A percentile compares a stretch with the other conserved stretches of the same genome.
Conservation (phyloP, 23 tunicate species). For the Corella eumyota region DNA sequence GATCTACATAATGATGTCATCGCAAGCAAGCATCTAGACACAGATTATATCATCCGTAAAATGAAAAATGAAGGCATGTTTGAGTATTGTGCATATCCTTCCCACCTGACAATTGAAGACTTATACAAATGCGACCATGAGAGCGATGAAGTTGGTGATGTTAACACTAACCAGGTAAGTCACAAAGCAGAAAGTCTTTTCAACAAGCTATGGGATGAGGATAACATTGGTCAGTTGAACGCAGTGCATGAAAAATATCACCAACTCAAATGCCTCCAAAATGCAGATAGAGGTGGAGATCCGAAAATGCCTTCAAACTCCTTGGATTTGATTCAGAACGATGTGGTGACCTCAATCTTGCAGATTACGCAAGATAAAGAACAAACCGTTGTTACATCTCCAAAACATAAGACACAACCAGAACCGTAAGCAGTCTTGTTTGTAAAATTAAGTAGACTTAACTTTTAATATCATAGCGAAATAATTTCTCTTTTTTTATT, state of each 20-base stretch:
- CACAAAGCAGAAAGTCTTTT: conserved; percentile 5
- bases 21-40: conserved; percentile 58
- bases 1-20: conserved; percentile 48
- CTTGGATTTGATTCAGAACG: conserved; percentile 40
- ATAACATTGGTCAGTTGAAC: conserved; percentile 55
- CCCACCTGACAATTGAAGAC: conserved; percentile 53
- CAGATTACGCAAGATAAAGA: conserved; percentile 3
- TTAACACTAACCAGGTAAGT: conserved; percentile 2
- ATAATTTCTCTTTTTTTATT: background rate
- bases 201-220: conserved; percentile 33
- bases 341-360: conserved; percentile 36
- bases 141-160: conserved; percentile 12
- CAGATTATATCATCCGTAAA: conserved; percentile 61
- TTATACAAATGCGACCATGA: conserved; percentile 4
- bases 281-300: conserved; percentile 51
- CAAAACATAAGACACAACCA: no score
- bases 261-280: conserved; percentile 61
- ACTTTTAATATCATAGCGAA: no score
- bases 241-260: conserved; percentile 78
- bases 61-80: conserved; percentile 47
- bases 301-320: conserved; percentile 34
- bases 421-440: no score
- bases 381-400: no score
- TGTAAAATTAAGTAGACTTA: no score
- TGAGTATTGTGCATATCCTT: conserved; percentile 54